These are phyloP conservation scores for Xiphophorus maculatus DNA, from an alignment of 2,113 vertebrate species.

Conservation along the genomic window DNA sequence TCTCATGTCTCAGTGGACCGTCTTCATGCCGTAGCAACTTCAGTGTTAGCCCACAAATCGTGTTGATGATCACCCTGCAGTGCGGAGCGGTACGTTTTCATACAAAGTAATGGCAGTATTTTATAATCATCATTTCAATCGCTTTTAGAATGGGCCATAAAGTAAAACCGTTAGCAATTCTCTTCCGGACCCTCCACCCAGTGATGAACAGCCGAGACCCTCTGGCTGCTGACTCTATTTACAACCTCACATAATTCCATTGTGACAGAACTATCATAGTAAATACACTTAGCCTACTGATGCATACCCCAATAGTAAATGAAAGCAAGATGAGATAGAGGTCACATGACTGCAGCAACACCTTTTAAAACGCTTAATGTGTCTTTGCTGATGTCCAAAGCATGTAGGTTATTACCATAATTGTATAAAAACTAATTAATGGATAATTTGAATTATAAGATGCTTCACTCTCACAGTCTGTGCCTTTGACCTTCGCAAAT, in stretches of 20 bases:
- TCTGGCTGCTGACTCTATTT: conserved; percentile 89
- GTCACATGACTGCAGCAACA: conserved; percentile 82
- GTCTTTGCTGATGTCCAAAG: conserved; percentile 83
- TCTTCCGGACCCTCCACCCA: conserved; percentile 49
- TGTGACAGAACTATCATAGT: conserved; percentile 86
- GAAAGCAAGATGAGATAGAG: conserved; percentile 77
- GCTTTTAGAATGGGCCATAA: conserved; percentile 93
- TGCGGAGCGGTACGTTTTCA: conserved; percentile 92
- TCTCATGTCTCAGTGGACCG: conserved; percentile 52
- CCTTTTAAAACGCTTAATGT: conserved; percentile 88
- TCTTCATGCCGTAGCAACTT: conserved; percentile 34
- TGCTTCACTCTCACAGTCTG: conserved; percentile 74
- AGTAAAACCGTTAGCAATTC: conserved; percentile 87
- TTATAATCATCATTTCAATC: conserved; percentile 93
- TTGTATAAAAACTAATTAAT: conserved; percentile 87
- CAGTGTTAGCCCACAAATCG: conserved; percentile 73
- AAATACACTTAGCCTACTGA: conserved; percentile 74
- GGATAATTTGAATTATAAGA: conserved; percentile 89
- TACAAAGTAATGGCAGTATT: conserved; percentile 92
- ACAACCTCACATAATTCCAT: conserved; percentile 86
- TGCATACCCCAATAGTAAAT: conserved; percentile 73
- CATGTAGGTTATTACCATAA: conserved; percentile 83
- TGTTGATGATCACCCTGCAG: conserved; percentile 88
- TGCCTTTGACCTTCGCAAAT: conserved; percentile 86
- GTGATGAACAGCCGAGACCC: conserved; percentile 83